Conservation (phyloP, 2,113 vertebrate genomes). For the Limanda limanda region DNA sequence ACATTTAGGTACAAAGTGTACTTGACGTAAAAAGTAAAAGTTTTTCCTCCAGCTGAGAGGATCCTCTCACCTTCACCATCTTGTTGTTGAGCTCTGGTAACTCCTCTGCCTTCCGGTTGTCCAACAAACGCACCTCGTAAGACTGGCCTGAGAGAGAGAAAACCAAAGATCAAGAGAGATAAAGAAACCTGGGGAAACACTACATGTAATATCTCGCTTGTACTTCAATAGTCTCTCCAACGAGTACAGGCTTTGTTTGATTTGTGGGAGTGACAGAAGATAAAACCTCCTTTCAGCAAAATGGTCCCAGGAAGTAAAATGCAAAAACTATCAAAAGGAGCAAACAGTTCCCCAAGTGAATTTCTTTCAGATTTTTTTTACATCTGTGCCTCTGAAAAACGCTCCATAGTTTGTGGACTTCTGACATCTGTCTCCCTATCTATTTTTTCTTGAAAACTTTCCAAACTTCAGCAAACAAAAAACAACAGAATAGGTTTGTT, state of each 20-base stretch:
- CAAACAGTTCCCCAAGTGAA: too few relatives aligned
- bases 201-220: neutral
- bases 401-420: too few relatives aligned
- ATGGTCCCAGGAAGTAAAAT: neutral
- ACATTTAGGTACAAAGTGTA: constrained; percentile 13
- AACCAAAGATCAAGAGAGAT: neutral
- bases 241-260: neutral
- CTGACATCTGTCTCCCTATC: too few relatives aligned
- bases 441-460: too few relatives aligned
- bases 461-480: too few relatives aligned
- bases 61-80: constrained; percentile 89
- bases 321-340: neutral
- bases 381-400: neutral
- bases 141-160: constrained; percentile 87
- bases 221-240: neutral
- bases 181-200: neutral
- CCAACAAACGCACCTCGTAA: constrained; percentile 94
- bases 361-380: too few relatives aligned
- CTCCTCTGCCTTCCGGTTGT: constrained; percentile 92
- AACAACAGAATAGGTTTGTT: too few relatives aligned
- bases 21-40: neutral
- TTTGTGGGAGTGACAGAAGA: neutral
- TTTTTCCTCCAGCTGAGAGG: constrained; percentile 4
- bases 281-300: too few relatives aligned
- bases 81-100: constrained; percentile 91